These are phyloP conservation scores for Psophia crepitans DNA, from an alignment of 2,113 vertebrate genomes.

Conservation along the genomic window DNA sequence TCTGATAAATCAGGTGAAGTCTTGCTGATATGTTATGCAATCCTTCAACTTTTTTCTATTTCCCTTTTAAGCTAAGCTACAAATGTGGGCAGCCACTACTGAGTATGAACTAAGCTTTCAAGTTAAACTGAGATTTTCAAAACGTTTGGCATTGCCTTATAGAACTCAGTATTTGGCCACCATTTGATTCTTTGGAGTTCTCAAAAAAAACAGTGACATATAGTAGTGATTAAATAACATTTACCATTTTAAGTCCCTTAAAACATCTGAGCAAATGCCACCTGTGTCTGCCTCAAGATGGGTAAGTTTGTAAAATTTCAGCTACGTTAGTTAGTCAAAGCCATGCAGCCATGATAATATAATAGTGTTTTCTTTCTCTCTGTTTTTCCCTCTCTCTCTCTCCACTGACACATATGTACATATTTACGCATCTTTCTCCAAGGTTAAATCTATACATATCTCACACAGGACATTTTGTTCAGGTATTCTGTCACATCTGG, in stretches of 20 bases:
- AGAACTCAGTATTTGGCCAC: background rate
- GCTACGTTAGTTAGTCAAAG: background rate
- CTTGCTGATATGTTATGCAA: background rate
- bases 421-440: background rate
- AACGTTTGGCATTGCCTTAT: background rate
- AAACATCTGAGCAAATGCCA: background rate
- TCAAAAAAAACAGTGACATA: background rate
- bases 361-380: background rate
- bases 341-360: background rate
- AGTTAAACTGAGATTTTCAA: background rate
- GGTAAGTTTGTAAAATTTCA: background rate
- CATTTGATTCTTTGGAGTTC: background rate
- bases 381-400: too few species aligned
- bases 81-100: background rate
- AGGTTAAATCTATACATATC: background rate
- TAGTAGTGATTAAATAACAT: background rate
- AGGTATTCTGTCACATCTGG: background rate
- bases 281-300: background rate
- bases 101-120: background rate
- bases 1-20: background rate
- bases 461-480: background rate
- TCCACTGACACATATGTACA: rapidly evolving
- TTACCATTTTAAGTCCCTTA: background rate
- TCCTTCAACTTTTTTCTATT: background rate
- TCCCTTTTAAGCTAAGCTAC: background rate